Percentiles rank a stretch among this genome's conserved stretches.
Conservation (phyloP, 2,797 vertebrate species). For the Adelosebastes latens region DNA sequence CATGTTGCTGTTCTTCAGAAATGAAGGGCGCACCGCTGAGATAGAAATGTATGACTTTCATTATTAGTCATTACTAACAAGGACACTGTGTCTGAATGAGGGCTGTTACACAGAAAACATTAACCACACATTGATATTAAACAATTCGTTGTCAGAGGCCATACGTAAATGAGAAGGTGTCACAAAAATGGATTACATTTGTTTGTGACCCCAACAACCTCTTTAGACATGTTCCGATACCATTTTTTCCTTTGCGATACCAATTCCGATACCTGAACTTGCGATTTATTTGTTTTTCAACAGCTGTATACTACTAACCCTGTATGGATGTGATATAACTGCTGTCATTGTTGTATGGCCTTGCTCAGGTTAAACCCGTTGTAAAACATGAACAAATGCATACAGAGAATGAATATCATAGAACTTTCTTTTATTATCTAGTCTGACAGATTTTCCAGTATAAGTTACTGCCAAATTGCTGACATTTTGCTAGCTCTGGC, state of each 20-base stretch:
- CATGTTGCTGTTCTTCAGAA: slow-evolving; percentile 28
- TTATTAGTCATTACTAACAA: slow-evolving; percentile 35
- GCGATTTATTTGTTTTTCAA: neutral
- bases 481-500: neutral
- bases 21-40: slow-evolving; percentile 13
- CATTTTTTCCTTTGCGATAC: too few relatives aligned
- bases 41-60: slow-evolving; percentile 19
- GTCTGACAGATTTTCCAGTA: neutral
- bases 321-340: neutral
- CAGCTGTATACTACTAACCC: neutral
- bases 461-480: neutral
- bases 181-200: neutral
- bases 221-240: too few relatives aligned
- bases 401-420: neutral
- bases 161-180: neutral
- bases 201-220: too few relatives aligned
- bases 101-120: neutral
- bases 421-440: neutral
- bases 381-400: too few relatives aligned
- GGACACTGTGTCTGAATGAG: neutral
- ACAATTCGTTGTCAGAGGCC: neutral
- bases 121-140: neutral
- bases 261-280: too few relatives aligned
- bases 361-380: too few relatives aligned
- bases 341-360: neutral